These are phyloP conservation scores for Scomber colias DNA, from an alignment of 2,113 vertebrate species.

Conservation along the genomic window DNA sequence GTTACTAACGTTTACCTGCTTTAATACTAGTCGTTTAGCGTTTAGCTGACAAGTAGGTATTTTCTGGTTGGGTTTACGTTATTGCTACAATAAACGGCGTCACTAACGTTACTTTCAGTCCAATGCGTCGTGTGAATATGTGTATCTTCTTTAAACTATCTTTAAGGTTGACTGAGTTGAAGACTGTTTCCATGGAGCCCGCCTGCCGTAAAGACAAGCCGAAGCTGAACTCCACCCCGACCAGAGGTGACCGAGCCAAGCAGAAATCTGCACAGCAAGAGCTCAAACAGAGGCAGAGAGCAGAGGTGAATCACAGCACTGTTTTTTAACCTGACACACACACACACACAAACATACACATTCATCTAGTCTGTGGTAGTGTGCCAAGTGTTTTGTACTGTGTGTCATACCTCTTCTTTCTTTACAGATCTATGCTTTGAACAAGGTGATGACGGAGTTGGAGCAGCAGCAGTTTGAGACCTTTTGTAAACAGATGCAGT, in stretches of 20 bases:
- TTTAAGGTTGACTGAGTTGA: neutral
- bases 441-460: slow-evolving; percentile 97
- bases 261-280: slow-evolving; percentile 94
- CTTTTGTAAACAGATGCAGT: slow-evolving; percentile 97
- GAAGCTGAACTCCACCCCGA: slow-evolving; percentile 89
- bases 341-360: fast-evolving
- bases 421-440: slow-evolving; percentile 93
- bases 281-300: slow-evolving; percentile 94
- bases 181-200: slow-evolving; percentile 86
- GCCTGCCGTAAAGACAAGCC: slow-evolving; percentile 88
- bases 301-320: slow-evolving; percentile 83
- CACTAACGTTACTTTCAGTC: neutral
- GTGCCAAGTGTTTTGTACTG: neutral
- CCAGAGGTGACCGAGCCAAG: slow-evolving; percentile 89
- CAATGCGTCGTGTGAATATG: too few relatives aligned
- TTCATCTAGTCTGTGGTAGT: neutral
- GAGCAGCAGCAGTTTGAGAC: slow-evolving; percentile 98
- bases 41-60: neutral
- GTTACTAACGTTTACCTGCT: neutral
- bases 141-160: neutral
- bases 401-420: neutral
- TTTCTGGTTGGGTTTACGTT: neutral
- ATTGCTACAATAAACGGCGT: neutral
- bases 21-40: neutral
- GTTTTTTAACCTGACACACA: neutral